These are phyloP conservation scores for Acyrthosiphon pisum DNA, from an alignment of 1,140 invertebrate species.

Conservation along the genomic window DNA sequence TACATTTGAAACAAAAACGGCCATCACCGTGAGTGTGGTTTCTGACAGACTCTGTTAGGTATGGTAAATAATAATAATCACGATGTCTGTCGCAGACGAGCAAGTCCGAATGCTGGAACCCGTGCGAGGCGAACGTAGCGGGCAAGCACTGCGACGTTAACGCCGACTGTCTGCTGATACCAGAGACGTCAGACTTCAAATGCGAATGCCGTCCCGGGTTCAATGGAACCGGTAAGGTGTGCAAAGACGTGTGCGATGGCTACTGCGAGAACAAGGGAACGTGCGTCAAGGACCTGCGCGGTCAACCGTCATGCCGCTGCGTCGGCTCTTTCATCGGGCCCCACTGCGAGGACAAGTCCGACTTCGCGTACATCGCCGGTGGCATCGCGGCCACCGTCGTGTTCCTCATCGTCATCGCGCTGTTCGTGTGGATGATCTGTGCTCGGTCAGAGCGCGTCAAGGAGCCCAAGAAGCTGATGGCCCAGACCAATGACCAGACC, in stretches of 20 bases:
- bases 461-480: constrained; percentile 86
- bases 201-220: constrained; percentile 95
- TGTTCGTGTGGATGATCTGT: constrained; percentile 97
- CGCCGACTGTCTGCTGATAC: constrained; percentile 85
- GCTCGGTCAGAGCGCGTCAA: constrained; percentile 83
- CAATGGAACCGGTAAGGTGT: constrained; percentile 84
- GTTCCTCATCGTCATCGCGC: constrained; percentile 88
- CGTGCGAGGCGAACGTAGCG: constrained; percentile 84
- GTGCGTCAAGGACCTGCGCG: constrained; percentile 84
- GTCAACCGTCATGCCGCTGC: constrained; percentile 85
- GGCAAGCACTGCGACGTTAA: constrained; percentile 87
- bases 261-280: constrained; percentile 91
- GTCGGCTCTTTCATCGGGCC: constrained; percentile 91
- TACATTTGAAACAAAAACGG: neutral
- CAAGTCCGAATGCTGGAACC: constrained; percentile 87
- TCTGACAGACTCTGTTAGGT: neutral
- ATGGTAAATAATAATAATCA: constrained; percentile 17
- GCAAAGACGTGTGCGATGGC: constrained; percentile 83
- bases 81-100: constrained; percentile 69
- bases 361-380: constrained; percentile 93
- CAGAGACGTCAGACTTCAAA: constrained; percentile 85
- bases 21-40: neutral
- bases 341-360: constrained; percentile 87
- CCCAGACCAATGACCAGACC: constrained; percentile 84
- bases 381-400: constrained; percentile 91